Base-by-base conservation (phyloP, 2,888 invertebrate genomes). In the Lottia gigantea region DNA sequence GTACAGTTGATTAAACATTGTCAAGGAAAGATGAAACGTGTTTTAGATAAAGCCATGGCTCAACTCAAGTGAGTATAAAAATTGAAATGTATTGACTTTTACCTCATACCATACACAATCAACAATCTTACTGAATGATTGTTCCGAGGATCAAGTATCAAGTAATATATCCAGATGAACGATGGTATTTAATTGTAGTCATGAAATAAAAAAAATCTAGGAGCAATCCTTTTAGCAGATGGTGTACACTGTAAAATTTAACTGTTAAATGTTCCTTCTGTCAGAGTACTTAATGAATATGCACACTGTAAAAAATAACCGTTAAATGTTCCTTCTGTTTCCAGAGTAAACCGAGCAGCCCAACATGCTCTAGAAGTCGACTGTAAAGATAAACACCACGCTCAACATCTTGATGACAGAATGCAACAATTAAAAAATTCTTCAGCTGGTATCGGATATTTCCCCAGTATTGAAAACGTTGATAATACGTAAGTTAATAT, bases 301-400 rank as follows among this genome's bases (percentile, higher is more conserved):
- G 31, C 6, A 31, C 31, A 31, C 31, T 31, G 6, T 31, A 4
- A 31, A 31, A 31, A 6, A 4, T 31, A 2, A 31, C 31, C 31
- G 31, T 31, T 31, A 31, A 2, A 31, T 31, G 2, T n/a, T n/a
- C n/a, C n/a, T 40, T 40, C 62, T 45, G 23, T 11, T 71, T 73
- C 46, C 71, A 88, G 88, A 68, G 80, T 88, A 82, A 82, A 88
- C 76, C 81, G 88, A 49, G 84, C 87, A 12, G 85, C 89, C 14
- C 86, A 88, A 85, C 94, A 95, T 89, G 93, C 95, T 86, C 90
- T 97, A 73, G 96, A 97, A 90, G 92, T 94, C 0, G 96, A 97
- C 89, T 92, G 95, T 77, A 92, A 93, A 71, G 94, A 95, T 87
- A 97, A 97, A 89, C 95, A 95, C 88, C 93, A 93, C 71, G 94